phyloP scores from a whole-genome alignment of 2,113 vertebrate genomes.

The Pyrgilauda ruficollis region DNA sequence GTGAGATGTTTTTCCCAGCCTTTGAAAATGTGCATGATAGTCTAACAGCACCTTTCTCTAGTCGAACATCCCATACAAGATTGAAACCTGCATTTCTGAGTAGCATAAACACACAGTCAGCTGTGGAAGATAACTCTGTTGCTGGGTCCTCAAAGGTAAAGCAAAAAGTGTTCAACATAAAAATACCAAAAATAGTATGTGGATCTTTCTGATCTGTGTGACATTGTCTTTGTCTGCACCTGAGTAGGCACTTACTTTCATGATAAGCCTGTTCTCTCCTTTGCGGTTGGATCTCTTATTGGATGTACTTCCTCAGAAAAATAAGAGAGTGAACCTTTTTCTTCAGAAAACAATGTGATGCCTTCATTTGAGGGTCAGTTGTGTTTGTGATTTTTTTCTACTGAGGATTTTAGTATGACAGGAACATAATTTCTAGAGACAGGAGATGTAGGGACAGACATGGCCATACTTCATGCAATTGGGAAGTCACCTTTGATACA shows the following conservation, averaged over 20 bases:
- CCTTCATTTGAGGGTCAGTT: neutral
- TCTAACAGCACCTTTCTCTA: slow-evolving; percentile 76
- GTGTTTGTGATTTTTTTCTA: neutral
- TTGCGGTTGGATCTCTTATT: neutral
- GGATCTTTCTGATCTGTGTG: neutral
- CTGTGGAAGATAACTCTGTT: slow-evolving; percentile 57
- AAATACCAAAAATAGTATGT: neutral
- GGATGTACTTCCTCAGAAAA: neutral
- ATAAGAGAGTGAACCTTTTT: neutral
- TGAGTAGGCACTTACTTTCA: neutral
- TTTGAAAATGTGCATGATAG: slow-evolving; percentile 81
- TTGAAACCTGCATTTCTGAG: slow-evolving; percentile 80
- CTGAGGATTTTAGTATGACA: neutral
- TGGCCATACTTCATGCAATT: neutral
- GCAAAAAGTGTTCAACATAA: neutral
- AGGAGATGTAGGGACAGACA: neutral
- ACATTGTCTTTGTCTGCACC: neutral
- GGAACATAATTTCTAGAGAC: neutral
- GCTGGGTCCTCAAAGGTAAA: slow-evolving; percentile 80
- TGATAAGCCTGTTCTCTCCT: neutral
- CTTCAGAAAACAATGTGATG: neutral
- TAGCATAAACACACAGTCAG: slow-evolving; percentile 65
- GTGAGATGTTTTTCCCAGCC: slow-evolving; percentile 88
- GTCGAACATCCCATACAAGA: slow-evolving; percentile 70
- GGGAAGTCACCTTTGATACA: neutral